Base-by-base conservation (phyloP, 2,888 invertebrate genomes). In the Operophtera brumata region DNA sequence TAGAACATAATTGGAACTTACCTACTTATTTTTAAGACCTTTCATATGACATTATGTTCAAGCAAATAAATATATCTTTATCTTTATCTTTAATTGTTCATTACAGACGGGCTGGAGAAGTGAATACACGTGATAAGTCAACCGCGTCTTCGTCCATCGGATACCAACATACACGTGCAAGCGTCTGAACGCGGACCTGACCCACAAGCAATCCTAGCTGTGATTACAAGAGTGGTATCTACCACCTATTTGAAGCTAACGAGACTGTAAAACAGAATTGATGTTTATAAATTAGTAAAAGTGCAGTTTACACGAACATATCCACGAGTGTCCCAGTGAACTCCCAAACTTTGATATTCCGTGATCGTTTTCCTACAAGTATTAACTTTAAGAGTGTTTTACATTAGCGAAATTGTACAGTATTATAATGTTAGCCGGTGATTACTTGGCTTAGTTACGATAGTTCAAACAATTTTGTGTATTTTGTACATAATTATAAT, bases 51-150 rank as follows among this genome's bases (percentile, higher is more conserved):
- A n/a, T n/a, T n/a, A n/a, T n/a, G n/a, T n/a, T n/a, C n/a, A n/a
- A n/a, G n/a, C n/a, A n/a, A n/a, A n/a, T n/a, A n/a, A n/a, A n/a
- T n/a, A n/a, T n/a, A n/a, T n/a, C n/a, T n/a, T n/a, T n/a, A n/a
- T n/a, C n/a, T n/a, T n/a, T n/a, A n/a, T n/a, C 30, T 10, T 30
- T 9, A 10, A 8, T 10, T 30, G 20, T 54, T 49, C 20, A 42
- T 43, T 93, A 57, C 94, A 96, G 96, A 94, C 95, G 86, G 95
- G 96, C 78, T 96, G 96, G 96, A 93, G 96, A 91, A 95, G 96
- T 78, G 96, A 96, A 90, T 96, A 96, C 90, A 96, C 96, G 95
- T 96, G 96, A 96, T 96, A 94, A 93, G 92, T 86, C 82, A 81
- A 80, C 75, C 73, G 70, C 73, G 75, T 67, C 65, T 8, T 40